phyloP scores from a whole-genome alignment of 2,797 vertebrate species.

The Jordanella pulchra region DNA sequence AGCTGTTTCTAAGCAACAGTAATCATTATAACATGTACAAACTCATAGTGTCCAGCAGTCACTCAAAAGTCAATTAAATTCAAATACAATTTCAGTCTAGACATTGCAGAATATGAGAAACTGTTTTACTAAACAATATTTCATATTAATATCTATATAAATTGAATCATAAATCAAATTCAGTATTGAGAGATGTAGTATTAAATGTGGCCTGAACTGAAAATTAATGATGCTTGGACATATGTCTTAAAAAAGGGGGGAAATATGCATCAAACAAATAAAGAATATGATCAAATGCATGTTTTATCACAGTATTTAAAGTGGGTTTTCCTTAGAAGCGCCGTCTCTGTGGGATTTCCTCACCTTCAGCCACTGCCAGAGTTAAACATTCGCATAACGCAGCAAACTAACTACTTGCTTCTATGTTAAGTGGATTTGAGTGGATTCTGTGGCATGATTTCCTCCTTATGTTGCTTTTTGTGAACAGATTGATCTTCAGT shows the following conservation, averaged over 20 bases:
- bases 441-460: slow-evolving; percentile 12
- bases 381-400: slow-evolving; percentile 15
- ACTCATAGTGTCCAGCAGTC: slow-evolving; percentile 3
- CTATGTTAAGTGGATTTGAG: slow-evolving; percentile 16
- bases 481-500: slow-evolving; percentile 49
- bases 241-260: background rate
- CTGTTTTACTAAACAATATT: background rate
- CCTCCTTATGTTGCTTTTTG: slow-evolving; percentile 13
- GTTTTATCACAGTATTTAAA: slow-evolving; percentile 34
- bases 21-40: slow-evolving; percentile 27
- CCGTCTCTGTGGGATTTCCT: slow-evolving; percentile 30
- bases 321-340: background rate
- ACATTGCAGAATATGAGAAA: slow-evolving; percentile 2
- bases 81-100: slow-evolving; percentile 1
- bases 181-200: background rate
- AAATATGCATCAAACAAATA: too few relatives aligned
- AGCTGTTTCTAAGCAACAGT: slow-evolving; percentile 24
- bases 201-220: background rate
- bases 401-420: slow-evolving; percentile 12
- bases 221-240: background rate
- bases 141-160: background rate
- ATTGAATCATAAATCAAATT: background rate
- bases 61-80: background rate
- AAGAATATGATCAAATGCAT: background rate
- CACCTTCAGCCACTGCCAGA: slow-evolving; percentile 31